Evolutionary conservation across 64 coral and sea anemone genomes (phyloP).

Genomic region (Montipora sp.): DNA sequence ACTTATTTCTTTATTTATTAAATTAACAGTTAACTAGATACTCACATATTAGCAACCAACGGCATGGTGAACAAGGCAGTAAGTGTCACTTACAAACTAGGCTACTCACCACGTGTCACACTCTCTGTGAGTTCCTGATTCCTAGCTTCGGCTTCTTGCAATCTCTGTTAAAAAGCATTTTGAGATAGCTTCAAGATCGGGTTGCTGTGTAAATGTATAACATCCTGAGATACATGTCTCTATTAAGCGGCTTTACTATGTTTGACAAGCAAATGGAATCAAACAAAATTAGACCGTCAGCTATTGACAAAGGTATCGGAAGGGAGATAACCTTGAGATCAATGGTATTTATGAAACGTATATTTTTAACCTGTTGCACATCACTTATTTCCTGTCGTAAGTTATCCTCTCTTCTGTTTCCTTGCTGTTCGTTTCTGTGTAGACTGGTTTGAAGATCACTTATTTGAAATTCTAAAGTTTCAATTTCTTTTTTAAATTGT

Average conservation of each 20-base stretch:
- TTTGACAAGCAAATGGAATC: too few relatives aligned
- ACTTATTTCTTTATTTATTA: too few relatives aligned
- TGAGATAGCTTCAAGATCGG: background rate
- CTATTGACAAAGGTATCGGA: too few relatives aligned
- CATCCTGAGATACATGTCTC: too few relatives aligned
- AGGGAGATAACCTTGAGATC: background rate
- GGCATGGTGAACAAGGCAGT: too few relatives aligned
- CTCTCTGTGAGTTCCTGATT: slow-evolving; percentile 97
- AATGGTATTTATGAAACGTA: background rate
- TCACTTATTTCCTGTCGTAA: slow-evolving; percentile 95
- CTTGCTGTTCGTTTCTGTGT: slow-evolving; percentile 83
- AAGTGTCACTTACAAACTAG: too few relatives aligned
- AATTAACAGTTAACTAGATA: too few relatives aligned
- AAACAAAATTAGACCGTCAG: too few relatives aligned
- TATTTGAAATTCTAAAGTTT: slow-evolving; percentile 84
- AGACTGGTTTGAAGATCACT: slow-evolving; percentile 86
- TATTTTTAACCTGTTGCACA: slow-evolving; percentile 79
- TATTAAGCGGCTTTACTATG: too few relatives aligned
- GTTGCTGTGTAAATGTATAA: background rate
- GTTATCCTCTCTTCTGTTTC: slow-evolving; percentile 84
- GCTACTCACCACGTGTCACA: slow-evolving; percentile 76
- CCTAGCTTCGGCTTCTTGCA: slow-evolving; percentile 95
- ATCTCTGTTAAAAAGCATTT: slow-evolving; percentile 54
- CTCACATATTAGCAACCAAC: too few relatives aligned
- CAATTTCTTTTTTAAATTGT: slow-evolving; percentile 74